phyloP scores from a whole-genome alignment of 2,888 invertebrate genomes.

The Lycaena phlaeas region DNA sequence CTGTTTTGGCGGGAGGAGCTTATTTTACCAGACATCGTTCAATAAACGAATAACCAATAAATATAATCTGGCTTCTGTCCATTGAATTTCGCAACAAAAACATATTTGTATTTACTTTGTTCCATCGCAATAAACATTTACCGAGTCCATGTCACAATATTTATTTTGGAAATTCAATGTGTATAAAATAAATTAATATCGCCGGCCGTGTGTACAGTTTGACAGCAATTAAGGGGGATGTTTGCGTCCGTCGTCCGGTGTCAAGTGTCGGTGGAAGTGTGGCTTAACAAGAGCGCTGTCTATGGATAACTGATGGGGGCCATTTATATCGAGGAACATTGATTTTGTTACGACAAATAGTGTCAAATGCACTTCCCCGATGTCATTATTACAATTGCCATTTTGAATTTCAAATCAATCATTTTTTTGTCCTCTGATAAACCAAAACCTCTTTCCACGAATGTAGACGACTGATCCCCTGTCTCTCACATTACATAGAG shows the following conservation, averaged over 20 bases:
- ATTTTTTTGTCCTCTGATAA: too few species aligned
- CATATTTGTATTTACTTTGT: not conserved
- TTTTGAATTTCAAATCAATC: too few species aligned
- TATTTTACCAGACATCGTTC: too few species aligned
- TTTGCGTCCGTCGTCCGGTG: conserved; percentile 31
- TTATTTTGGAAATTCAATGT: conserved; percentile 10
- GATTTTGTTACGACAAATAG: conserved; percentile 1
- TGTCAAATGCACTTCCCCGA: too few species aligned
- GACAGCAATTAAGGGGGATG: conserved; percentile 24
- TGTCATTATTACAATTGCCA: too few species aligned
- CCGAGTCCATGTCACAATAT: conserved; percentile 7
- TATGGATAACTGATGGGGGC: not conserved
- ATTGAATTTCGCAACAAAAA: not conserved
- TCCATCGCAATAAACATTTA: not conserved
- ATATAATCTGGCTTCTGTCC: too few species aligned
- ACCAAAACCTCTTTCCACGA: too few species aligned
- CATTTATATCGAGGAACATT: not conserved
- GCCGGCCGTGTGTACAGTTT: conserved; percentile 15
- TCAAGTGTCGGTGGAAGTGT: conserved; percentile 32
- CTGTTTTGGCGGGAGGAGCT: too few species aligned
- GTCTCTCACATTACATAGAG: too few species aligned
- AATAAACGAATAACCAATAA: too few species aligned
- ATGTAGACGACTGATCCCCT: too few species aligned
- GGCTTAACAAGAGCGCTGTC: conserved; percentile 15
- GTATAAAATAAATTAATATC: conserved; percentile 18